Conservation (phyloP, 1,140 invertebrate genomes). For the Drosophila nikananu region DNA sequence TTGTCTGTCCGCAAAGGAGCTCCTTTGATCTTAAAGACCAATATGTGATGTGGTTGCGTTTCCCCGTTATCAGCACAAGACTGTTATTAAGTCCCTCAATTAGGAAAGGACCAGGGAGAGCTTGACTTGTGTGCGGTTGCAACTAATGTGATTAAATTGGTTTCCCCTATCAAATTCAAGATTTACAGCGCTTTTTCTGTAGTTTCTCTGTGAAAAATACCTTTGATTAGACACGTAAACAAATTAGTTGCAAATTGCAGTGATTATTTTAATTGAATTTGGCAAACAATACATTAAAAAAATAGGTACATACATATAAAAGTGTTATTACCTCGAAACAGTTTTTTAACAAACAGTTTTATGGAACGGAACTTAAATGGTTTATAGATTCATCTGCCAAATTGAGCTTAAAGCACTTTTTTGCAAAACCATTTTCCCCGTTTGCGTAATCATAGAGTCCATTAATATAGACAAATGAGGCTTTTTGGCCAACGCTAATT, state of each 20-base stretch:
- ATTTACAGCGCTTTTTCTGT: background rate
- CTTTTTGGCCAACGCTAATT: slow-evolving; percentile 32
- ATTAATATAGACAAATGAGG: slow-evolving; percentile 27
- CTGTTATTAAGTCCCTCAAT: slow-evolving; percentile 69
- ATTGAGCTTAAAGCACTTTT: slow-evolving; percentile 47
- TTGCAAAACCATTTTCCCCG: slow-evolving; percentile 22
- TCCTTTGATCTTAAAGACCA: slow-evolving; percentile 73
- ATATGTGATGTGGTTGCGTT: slow-evolving; percentile 50
- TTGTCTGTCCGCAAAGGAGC: slow-evolving; percentile 18
- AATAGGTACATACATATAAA: background rate
- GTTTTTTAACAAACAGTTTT: slow-evolving; percentile 30
- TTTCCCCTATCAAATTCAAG: slow-evolving; percentile 2
- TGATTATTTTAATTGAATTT: slow-evolving; percentile 43
- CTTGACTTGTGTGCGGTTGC: slow-evolving; percentile 8
- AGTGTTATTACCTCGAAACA: slow-evolving; percentile 5
- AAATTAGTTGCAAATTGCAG: slow-evolving; percentile 34
- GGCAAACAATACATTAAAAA: slow-evolving; percentile 6
- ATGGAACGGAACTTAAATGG: slow-evolving; percentile 37
- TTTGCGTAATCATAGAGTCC: slow-evolving; percentile 24
- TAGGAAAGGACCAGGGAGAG: slow-evolving; percentile 3
- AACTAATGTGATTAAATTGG: slow-evolving; percentile 37
- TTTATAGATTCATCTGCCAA: slow-evolving; percentile 51
- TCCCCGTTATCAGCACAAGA: slow-evolving; percentile 63
- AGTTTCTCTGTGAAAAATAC: background rate
- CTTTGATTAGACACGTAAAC: slow-evolving; percentile 12